Evolutionary conservation across 2,797 vertebrate genomes (phyloP), one percentile per base, ranked within the genome.

Genomic region (Tapirus indicus): DNA sequence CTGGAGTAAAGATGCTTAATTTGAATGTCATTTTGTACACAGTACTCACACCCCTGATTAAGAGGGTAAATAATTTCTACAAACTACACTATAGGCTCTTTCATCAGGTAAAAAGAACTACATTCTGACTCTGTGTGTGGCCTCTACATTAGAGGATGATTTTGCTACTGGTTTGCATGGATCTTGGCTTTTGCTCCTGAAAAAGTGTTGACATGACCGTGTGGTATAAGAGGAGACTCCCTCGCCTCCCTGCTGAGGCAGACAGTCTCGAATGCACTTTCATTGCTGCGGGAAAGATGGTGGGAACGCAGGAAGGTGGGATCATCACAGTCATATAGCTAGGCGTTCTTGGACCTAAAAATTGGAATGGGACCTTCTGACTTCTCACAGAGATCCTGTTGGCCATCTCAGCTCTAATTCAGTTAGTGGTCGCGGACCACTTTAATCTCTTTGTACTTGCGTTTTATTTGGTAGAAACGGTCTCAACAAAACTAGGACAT

Each of bases 381-480:
- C 9, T 87, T 47, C n/a, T 83, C 71, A 88, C 18, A 77, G 41
- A n/a, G 54, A 52, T 80, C 38, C 80, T 23, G 18, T 80, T 29
- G 12, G 72, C 68, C 52, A 20, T 16, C 27, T 64, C 13, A 27
- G 64, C 32, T 92, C 66, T 89, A 77, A 62, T 71, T 64, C 52
- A n/a, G 25, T 44, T 6, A 41, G 82, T 64, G 20, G 62, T n/a
- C 47, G 41, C 9, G 77, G 54, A 58, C 32, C n/a, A 64, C 17
- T 58, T 9, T 72, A 69, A 58, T 56, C 49, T 97, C 79, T 80
- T 62, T 38, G 27, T n/a, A 20, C 23, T 52, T 64, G 25, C 68
- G 32, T 95, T 93, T 93, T 72, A 27, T 47, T 93, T 72, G 84
- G 84, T 89, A 88, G 64, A 92, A 77, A 90, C 0, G 3, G 23